Base-by-base conservation (phyloP, 2,797 vertebrate species). In the Brachyalestes nurse region DNA sequence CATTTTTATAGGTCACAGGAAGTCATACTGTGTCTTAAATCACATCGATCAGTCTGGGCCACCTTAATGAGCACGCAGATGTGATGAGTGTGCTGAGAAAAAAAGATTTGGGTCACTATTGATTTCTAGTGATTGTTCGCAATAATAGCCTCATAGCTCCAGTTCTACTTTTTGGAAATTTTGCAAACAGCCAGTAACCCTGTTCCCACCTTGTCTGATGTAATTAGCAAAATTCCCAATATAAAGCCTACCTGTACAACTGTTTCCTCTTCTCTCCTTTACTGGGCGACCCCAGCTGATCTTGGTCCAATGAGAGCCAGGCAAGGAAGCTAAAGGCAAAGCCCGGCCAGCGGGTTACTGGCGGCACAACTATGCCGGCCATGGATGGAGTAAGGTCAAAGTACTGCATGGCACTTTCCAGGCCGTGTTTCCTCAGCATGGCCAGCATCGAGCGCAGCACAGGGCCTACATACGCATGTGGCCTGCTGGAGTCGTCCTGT, bases 361-460 rank as follows among this genome's bases (percentile, higher is more conserved):
- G 85, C 0, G 98, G 98, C 70, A 99, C 97, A 97, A 98, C 99
- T 75, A 99, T 97, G 34, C 98, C 98, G 0, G 98, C 97, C 97
- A 99, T 99, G 16, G 96, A 94, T 0, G 96, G 98, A 0, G 93
- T 96, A 78, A 99, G 94, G 85, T 99, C 97, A 13, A 99, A 99
- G 91, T 98, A 97, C 90, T 95, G 95, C 80, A 99, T 87, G 0
- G 97, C 96, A 0, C 96, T 94, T 87, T 0, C 92, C 70, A 99
- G 86, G 49, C 96, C 96, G 88, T 97, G 97, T 86, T 97, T 97
- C 0, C 97, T 95, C 8, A 97, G 96, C 95, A 98, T 97, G 21
- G 93, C 92, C 53, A 99, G 93, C 49, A 99, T 89, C 1, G 97
- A 94, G 77, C 94, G 93, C 81, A 96, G 92, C 12, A 96, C 95